Base-by-base conservation (phyloP, 2,888 invertebrate genomes). In the Amphipyra tragopoginis region DNA sequence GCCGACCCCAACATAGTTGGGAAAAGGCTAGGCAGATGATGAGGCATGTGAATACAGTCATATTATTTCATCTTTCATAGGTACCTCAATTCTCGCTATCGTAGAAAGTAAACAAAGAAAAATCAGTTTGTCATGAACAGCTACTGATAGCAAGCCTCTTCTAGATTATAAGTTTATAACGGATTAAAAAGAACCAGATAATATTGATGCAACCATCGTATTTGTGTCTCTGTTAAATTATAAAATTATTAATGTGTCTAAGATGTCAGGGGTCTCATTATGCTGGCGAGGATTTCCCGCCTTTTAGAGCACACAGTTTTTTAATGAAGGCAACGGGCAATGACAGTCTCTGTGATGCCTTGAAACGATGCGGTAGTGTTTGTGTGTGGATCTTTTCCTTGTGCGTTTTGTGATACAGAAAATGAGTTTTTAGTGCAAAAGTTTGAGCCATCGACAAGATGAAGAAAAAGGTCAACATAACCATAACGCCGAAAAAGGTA, bases 131-230 rank as follows among this genome's bases (percentile, higher is more conserved):
- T 84, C 86, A 85, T 86, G 82, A 85, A 77, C 79, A 63, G 77
- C 58, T 54, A 75, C 82, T 86, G 90, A 91, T 91, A 89, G 84
- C 81, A 39, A 77, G 75, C 76, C 62, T 79, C 71, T 73, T 70
- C 68, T 73, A 83, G 91, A 89, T 91, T 90, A 91, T 64, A 78
- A 83, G 86, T 88, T 90, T 91, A 91, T 67, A 77, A 71, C 56
- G 82, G 91, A 88, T 92, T 89, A 86, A 75, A 85, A 84, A 80
- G 60, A 63, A 47, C 29, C 57, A 65, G 79, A 79, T 79, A 80
- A 76, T 77, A 60, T 71, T 63, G 63, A 72, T 55, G 65, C 63
- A 61, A 64, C 85, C 82, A 81, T 69, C 56, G 21, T 73, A 66
- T 49, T 57, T 65, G 60, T 65, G 76, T 50, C 78, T 53, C 68